Conservation (phyloP, 53 echinoderm and acorn worm genomes). For the Pentamera pediparva region DNA sequence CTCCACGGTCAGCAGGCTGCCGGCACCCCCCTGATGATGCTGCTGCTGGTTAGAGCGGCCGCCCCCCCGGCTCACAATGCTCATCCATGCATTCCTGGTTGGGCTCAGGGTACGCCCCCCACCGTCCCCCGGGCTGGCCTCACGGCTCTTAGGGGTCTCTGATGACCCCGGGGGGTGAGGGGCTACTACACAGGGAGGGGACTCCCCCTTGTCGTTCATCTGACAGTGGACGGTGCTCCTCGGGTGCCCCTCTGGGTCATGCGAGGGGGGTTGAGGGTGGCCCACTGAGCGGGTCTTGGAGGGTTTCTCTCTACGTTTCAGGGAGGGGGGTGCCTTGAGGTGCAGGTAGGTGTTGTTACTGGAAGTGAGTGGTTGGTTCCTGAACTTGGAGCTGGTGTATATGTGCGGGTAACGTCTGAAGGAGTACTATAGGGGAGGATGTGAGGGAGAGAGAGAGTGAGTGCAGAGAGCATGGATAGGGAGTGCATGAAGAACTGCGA, state of each 20-base stretch:
- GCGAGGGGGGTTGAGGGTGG: not conserved
- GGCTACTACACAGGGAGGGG: not conserved
- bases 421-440: not conserved
- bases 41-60: not conserved
- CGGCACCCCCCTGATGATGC: not conserved
- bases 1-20: constrained; percentile 43
- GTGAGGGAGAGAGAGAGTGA: not conserved
- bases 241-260: not conserved
- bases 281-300: not conserved
- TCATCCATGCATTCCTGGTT: constrained; percentile 1
- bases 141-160: not conserved
- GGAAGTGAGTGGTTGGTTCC: not conserved
- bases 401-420: constrained; percentile 11
- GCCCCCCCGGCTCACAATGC: not conserved
- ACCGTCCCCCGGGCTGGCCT: not conserved
- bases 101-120: not conserved
- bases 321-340: constrained; percentile 8
- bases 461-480: no score
- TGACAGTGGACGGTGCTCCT: not conserved
- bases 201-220: constrained; percentile 5
- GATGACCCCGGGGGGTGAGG: not conserved
- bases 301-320: not conserved
- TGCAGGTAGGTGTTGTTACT: not conserved
- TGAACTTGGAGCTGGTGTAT: constrained; percentile 7
- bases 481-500: not conserved